A percentile compares a stretch with the other conserved stretches of the same genome.
Conservation (phyloP, 2,888 invertebrate genomes). For the Clivina fossor region DNA sequence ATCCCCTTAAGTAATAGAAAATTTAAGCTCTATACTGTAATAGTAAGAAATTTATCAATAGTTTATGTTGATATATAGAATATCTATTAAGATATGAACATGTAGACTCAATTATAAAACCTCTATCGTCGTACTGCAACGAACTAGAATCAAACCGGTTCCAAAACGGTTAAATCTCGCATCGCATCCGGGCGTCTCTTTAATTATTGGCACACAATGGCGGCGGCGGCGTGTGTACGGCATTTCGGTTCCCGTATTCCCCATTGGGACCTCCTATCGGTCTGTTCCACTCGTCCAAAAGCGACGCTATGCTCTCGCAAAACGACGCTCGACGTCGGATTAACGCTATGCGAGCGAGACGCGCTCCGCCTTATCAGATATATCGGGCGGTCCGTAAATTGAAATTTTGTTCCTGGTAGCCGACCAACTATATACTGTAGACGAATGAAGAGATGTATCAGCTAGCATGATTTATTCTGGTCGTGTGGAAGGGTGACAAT, state of each 20-base stretch:
- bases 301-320: conserved; percentile 39
- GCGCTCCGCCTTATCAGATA: conserved; percentile 29
- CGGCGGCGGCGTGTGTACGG: background rate
- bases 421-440: background rate
- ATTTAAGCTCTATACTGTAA: too few species aligned
- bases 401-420: conserved; percentile 20
- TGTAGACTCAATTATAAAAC: too few species aligned
- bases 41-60: too few species aligned
- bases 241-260: too few species aligned
- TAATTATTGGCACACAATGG: conserved; percentile 33
- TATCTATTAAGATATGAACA: too few species aligned
- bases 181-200: conserved; percentile 12
- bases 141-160: background rate
- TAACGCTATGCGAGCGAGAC: conserved; percentile 14
- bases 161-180: background rate
- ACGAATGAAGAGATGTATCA: too few species aligned
- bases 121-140: too few species aligned
- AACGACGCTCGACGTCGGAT: too few species aligned
- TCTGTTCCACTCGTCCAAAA: conserved; percentile 51
- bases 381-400: conserved; percentile 32
- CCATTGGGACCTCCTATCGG: conserved; percentile 52
- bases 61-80: too few species aligned
- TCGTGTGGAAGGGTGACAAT: conserved; percentile 46
- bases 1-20: too few species aligned
- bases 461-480: conserved; percentile 37